Percentiles rank a stretch among this genome's conserved stretches.
These are phyloP conservation scores for Gambusia affinis DNA, from an alignment of 2,113 vertebrate species.

Conservation along the genomic window DNA sequence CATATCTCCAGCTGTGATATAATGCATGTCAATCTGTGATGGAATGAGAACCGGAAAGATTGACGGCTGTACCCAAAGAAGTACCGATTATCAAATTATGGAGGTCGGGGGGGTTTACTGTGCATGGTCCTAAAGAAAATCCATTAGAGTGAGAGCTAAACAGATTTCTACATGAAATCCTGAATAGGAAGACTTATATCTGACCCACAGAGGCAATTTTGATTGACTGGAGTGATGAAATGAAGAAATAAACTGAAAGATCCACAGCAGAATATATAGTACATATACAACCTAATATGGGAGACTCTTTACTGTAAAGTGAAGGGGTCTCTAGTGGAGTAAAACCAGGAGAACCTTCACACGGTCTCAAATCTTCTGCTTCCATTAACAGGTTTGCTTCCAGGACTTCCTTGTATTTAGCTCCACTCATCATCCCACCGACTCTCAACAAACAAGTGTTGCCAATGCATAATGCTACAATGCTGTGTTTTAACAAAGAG, in stretches of 20 bases:
- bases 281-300: not conserved
- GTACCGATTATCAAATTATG: slow-evolving; percentile 2
- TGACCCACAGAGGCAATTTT: not conserved
- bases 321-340: too few species aligned
- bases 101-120: not conserved
- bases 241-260: not conserved
- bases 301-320: too few species aligned
- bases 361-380: too few species aligned
- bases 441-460: not conserved
- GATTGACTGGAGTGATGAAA: not conserved
- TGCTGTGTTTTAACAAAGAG: too few species aligned
- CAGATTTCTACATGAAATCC: not conserved
- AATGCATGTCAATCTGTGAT: slow-evolving; percentile 6
- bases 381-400: too few species aligned
- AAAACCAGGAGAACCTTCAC: too few species aligned
- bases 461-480: not conserved
- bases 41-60: slow-evolving; percentile 34
- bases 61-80: not conserved
- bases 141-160: not conserved
- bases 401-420: not conserved
- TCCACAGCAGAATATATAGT: not conserved
- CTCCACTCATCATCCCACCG: not conserved
- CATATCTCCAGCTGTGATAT: slow-evolving; percentile 12
- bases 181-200: not conserved
- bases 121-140: not conserved